Conservation (phyloP, 2,888 invertebrate genomes). For the Chaetogeoica ovagalla region DNA sequence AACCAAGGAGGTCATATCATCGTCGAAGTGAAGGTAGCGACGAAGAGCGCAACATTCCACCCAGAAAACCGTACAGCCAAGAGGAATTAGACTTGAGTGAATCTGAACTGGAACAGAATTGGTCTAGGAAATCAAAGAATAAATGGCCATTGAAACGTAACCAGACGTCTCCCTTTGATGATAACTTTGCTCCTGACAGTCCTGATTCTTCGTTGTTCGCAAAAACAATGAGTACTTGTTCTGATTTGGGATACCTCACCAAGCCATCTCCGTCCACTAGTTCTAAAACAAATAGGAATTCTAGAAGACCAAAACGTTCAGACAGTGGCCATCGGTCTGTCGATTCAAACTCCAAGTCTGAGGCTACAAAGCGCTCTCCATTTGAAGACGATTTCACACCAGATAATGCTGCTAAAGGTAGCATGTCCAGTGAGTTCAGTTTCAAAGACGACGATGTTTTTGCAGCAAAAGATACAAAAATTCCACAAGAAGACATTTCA, state of each 20-base stretch:
- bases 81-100: conserved; percentile 56
- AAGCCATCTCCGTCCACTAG: conserved; percentile 48
- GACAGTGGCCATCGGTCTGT: conserved; percentile 45
- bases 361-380: conserved; percentile 61
- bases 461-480: conserved; percentile 40
- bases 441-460: conserved; percentile 56
- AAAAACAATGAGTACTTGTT: conserved; percentile 56
- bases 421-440: conserved; percentile 46
- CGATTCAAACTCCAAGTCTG: conserved; percentile 35
- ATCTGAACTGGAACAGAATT: conserved; percentile 56
- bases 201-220: conserved; percentile 59
- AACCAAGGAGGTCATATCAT: conserved; percentile 42
- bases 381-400: conserved; percentile 75
- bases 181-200: conserved; percentile 64
- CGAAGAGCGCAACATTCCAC: conserved; percentile 46
- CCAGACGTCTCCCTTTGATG: conserved; percentile 65
- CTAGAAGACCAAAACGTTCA: conserved; percentile 44
- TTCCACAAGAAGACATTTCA: conserved; percentile 42
- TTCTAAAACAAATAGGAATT: conserved; percentile 26
- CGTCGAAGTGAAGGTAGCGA: conserved; percentile 42
- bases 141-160: conserved; percentile 59
- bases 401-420: conserved; percentile 57
- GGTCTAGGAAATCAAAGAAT: conserved; percentile 57
- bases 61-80: conserved; percentile 56
- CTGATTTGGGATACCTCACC: conserved; percentile 54